phyloP scores from a whole-genome alignment of 2,888 invertebrate species.

The Synergus japonicus region DNA sequence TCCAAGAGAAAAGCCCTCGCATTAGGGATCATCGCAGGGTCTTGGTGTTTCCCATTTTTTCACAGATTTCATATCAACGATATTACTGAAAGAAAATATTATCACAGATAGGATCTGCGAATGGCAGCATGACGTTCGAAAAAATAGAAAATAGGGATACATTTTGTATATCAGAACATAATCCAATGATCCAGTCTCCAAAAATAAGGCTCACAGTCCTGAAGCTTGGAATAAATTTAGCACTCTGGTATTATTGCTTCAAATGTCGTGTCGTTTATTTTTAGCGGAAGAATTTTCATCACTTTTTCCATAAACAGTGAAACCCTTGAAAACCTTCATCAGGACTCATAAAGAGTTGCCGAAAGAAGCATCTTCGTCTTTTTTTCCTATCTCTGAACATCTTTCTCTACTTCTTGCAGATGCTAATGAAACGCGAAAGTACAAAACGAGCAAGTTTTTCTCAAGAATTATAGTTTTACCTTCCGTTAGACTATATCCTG shows the following conservation, averaged over 20 bases:
- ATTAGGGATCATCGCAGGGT: neutral
- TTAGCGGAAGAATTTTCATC: neutral
- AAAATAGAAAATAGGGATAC: neutral
- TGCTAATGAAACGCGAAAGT: slow-evolving; percentile 24
- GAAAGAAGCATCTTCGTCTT: neutral
- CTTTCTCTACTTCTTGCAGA: slow-evolving; percentile 5
- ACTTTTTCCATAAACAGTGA: neutral
- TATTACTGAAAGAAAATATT: neutral
- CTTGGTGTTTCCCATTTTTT: neutral
- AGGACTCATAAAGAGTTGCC: neutral
- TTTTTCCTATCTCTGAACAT: slow-evolving; percentile 3
- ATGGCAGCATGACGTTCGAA: neutral
- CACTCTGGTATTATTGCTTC: neutral
- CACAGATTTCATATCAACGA: neutral
- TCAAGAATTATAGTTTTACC: slow-evolving; percentile 22
- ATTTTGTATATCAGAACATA: neutral
- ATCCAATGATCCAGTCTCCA: neutral
- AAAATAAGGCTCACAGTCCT: neutral
- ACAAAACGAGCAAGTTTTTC: slow-evolving; percentile 18
- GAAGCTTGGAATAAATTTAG: too few species aligned
- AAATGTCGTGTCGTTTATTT: neutral
- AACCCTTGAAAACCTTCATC: neutral
- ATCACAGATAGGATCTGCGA: neutral
- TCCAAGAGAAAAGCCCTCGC: neutral
- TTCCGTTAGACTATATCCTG: slow-evolving; percentile 16